Evolutionary conservation across 2,797 vertebrate genomes (phyloP), one percentile per base, ranked within the genome.

Genomic region (Tachyglossus aculeatus): DNA sequence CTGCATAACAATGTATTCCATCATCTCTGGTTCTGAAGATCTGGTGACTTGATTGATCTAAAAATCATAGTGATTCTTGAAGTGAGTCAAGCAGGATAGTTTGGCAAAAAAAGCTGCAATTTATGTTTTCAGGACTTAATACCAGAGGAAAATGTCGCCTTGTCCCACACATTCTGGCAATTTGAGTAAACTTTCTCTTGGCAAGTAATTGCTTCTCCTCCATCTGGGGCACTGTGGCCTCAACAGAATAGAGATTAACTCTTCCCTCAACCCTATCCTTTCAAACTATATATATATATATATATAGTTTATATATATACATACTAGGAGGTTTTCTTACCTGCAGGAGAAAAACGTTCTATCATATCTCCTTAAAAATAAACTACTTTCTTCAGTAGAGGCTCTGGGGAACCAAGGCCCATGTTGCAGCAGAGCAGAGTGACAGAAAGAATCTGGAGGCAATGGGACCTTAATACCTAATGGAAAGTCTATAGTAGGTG

Each of bases 1-100:
- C 59, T 44, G 3, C 27, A 48, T 36, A 51, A 13, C 40, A 55
- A 57, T 81, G 86, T 83, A 59, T 84, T 54, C 53, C 61, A 2
- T 7, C 53, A 13, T 54, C 52, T 29, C 24, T 3, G 21, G 4
- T 74, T 70, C 63, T 71, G n/a, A 67, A 70, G 54, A 29, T 39
- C 41, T 58, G 33, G 34, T 18, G 66, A 50, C 53, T 51, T 57
- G 71, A 75, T 32, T 59, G 39, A 57, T 44, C 52, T 67, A 50
- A 24, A 64, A 62, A 40, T 19, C 59, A 41, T 59, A 67, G 37
- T 33, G 29, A 52, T 1, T 4, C 2, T 40, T 40, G 44, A 76
- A 13, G n/a, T 37, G 21, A 69, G 21, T 43, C 9, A 36, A 48
- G 19, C 34, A 37, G 43, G 4, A 33, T 60, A 38, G 43, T 47